phyloP scores from a whole-genome alignment of 2,113 vertebrate species.

The Amia ocellicauda region DNA sequence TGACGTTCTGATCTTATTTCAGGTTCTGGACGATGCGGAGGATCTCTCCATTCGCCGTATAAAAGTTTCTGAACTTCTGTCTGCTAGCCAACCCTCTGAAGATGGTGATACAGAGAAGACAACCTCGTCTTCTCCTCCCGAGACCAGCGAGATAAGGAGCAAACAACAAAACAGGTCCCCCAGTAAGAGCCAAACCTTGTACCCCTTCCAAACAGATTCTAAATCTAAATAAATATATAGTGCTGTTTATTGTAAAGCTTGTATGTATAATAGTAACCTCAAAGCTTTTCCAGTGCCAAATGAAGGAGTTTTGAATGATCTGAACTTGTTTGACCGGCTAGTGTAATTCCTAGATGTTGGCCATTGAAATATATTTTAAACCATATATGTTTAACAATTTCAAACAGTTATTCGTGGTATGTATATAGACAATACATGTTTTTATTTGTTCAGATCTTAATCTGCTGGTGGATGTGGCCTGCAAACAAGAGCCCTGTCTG shows the following conservation, averaged over 20 bases:
- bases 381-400: too few species aligned
- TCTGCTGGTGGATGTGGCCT: conserved; percentile 61
- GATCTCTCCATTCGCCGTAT: background rate
- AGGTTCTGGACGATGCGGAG: conserved; percentile 10
- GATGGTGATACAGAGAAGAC: conserved; percentile 7
- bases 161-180: conserved; percentile 35
- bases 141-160: conserved; percentile 44
- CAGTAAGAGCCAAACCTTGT: conserved; percentile 48
- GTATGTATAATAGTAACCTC: too few species aligned
- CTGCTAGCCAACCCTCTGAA: conserved; percentile 37
- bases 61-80: conserved; percentile 32
- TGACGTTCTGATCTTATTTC: background rate
- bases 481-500: conserved; percentile 51
- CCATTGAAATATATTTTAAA: too few species aligned
- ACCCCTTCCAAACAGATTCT: too few species aligned
- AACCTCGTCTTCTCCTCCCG: conserved; percentile 33
- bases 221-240: too few species aligned
- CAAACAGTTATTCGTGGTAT: too few species aligned
- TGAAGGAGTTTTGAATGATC: too few species aligned
- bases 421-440: too few species aligned
- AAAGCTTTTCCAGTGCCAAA: too few species aligned
- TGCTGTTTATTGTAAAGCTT: too few species aligned
- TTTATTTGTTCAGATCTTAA: conserved; percentile 52
- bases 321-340: too few species aligned
- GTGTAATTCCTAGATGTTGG: too few species aligned